These are phyloP conservation scores for Iguana delicatissima DNA, from an alignment of 2,797 vertebrate species.

Conservation along the genomic window DNA sequence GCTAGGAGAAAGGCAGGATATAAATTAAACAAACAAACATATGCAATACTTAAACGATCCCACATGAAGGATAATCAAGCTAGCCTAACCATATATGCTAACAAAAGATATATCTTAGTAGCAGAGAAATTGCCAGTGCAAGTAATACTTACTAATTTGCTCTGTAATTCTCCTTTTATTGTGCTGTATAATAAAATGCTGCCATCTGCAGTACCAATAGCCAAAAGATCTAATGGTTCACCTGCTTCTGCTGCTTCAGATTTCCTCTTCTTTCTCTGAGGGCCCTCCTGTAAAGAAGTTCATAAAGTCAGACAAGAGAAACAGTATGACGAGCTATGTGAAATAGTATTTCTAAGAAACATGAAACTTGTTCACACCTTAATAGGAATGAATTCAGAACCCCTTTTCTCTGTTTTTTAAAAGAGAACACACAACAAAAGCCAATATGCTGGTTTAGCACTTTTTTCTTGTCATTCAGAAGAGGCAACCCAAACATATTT, in stretches of 20 bases:
- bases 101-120: background rate
- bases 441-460: background rate
- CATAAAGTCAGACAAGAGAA: background rate
- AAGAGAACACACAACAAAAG: background rate
- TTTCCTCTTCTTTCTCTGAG: constrained; percentile 97
- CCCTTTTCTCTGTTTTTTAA: background rate
- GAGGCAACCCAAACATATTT: background rate
- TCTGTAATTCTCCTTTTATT: constrained; percentile 93
- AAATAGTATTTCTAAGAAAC: background rate
- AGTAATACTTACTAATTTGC: constrained; percentile 89
- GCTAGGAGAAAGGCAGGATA: no score
- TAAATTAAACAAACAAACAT: no score
- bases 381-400: background rate
- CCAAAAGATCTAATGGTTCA: constrained; percentile 91
- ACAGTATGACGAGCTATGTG: background rate
- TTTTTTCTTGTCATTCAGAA: background rate
- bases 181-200: constrained; percentile 96
- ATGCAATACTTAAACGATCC: background rate
- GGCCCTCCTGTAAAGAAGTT: constrained; percentile 87
- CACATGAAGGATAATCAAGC: background rate
- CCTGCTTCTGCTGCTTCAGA: constrained; percentile 85
- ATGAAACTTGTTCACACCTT: background rate
- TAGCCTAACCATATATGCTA: background rate
- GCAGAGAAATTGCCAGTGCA: background rate
- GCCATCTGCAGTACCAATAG: constrained; percentile 96